Conservation (phyloP, 2,113 vertebrate genomes). For the Nothobranchius kuhntae region DNA sequence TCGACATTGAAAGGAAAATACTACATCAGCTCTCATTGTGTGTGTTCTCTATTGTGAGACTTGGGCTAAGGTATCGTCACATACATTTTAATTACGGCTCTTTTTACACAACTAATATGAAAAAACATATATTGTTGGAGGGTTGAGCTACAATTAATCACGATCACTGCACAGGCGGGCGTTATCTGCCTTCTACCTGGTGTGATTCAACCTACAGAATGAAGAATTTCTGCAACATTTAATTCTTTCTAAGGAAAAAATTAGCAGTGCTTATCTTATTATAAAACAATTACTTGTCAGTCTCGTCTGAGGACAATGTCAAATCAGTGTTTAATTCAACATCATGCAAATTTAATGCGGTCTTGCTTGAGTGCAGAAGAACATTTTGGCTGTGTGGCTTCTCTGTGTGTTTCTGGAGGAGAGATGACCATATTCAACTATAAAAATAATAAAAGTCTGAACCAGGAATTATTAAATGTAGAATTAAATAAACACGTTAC, state of each 20-base stretch:
- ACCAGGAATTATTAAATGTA: neutral
- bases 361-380: constrained; percentile 18
- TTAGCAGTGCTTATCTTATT: constrained; percentile 16
- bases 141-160: constrained; percentile 17
- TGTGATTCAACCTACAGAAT: constrained; percentile 20
- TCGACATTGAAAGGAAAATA: constrained; percentile 46
- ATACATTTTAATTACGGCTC: constrained; percentile 35
- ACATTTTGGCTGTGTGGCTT: neutral
- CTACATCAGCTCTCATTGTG: constrained; percentile 18
- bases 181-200: constrained; percentile 32
- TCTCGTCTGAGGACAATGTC: constrained; percentile 32
- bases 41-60: constrained; percentile 21
- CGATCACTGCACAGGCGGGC: neutral
- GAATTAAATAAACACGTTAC: no score
- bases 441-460: neutral
- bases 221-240: constrained; percentile 25
- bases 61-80: constrained; percentile 9
- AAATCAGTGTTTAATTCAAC: constrained; percentile 16
- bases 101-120: constrained; percentile 28
- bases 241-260: constrained; percentile 28
- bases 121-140: constrained; percentile 10
- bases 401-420: neutral
- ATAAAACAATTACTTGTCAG: constrained; percentile 13
- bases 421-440: neutral
- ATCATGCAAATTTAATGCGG: constrained; percentile 8